phyloP scores from a whole-genome alignment of 2,888 invertebrate genomes.

The Leptopilina syphax region DNA sequence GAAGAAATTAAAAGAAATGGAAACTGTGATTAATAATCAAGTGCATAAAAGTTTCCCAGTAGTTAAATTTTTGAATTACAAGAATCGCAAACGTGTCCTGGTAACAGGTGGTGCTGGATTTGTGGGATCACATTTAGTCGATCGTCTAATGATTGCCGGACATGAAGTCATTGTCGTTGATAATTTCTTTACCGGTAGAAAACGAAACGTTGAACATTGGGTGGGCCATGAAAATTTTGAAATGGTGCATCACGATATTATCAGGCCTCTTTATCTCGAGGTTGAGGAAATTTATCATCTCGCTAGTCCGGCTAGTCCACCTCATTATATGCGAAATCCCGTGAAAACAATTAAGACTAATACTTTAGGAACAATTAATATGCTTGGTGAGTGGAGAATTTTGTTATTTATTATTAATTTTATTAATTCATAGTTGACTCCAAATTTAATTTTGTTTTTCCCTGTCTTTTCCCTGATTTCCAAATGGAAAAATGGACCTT shows the following conservation, averaged over 20 bases:
- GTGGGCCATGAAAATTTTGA: conserved; percentile 99
- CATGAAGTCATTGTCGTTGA: conserved; percentile 98
- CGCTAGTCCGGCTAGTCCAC: conserved; percentile 99
- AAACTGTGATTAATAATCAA: conserved; percentile 80
- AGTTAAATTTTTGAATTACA: conserved; percentile 94
- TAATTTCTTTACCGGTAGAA: conserved; percentile 98
- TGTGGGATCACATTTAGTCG: conserved; percentile 99
- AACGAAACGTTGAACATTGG: conserved; percentile 99
- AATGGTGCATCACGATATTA: conserved; percentile 98
- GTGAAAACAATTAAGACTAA: conserved; percentile 99
- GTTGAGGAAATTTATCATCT: conserved; percentile 99
- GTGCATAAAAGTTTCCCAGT: conserved; percentile 90
- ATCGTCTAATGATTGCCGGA: conserved; percentile 95
- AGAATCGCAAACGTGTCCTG: conserved; percentile 93
- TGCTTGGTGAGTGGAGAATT: conserved; percentile 82
- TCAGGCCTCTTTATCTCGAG: conserved; percentile 97
- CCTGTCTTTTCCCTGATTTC: too few species aligned
- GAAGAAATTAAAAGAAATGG: conserved; percentile 84
- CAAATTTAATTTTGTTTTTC: too few species aligned
- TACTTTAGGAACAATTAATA: conserved; percentile 96
- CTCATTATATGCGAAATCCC: conserved; percentile 99
- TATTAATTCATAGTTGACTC: too few species aligned
- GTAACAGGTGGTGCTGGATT: conserved; percentile 99
- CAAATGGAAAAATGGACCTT: too few species aligned
- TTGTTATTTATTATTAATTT: background rate